phyloP scores from a whole-genome alignment of 2,888 invertebrate genomes.

The Drosophila lutescens region DNA sequence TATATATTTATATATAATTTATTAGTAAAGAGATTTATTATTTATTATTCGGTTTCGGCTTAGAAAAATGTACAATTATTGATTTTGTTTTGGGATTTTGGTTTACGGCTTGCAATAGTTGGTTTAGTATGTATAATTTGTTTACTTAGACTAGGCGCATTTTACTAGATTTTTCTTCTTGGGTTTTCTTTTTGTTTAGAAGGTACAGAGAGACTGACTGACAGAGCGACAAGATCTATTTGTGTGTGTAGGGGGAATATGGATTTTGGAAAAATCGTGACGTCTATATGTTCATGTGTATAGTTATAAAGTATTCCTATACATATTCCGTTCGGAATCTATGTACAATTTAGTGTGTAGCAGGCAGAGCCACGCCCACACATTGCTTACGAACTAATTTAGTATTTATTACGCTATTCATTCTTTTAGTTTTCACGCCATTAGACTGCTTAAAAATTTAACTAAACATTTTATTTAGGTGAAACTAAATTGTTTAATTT shows the following conservation, averaged over 20 bases:
- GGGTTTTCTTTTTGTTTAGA: constrained; percentile 62
- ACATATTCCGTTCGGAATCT: constrained; percentile 2
- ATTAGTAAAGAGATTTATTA: constrained; percentile 16
- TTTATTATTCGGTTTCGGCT: constrained; percentile 29
- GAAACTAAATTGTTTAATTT: constrained; percentile 21
- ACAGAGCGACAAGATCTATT: constrained; percentile 51
- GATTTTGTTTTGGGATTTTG: constrained; percentile 42
- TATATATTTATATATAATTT: constrained; percentile 4
- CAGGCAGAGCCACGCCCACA: constrained; percentile 53
- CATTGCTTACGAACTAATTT: constrained; percentile 71
- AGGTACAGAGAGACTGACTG: constrained; percentile 81
- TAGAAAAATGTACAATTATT: constrained; percentile 71
- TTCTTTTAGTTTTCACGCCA: constrained; percentile 35
- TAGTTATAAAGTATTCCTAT: constrained; percentile 3
- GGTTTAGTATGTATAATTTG: constrained; percentile 54
- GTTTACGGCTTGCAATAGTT: constrained; percentile 19
- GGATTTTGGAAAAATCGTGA: constrained; percentile 26
- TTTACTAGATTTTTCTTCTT: constrained; percentile 53
- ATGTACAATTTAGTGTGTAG: constrained; percentile 34
- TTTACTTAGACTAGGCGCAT: constrained; percentile 67
- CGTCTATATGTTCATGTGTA: constrained; percentile 11
- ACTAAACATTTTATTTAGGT: constrained; percentile 43
- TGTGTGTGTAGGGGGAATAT: constrained; percentile 17
- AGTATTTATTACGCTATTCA: constrained; percentile 76
- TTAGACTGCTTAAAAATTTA: constrained; percentile 39